Evolutionary conservation across 2,888 invertebrate species (phyloP).

Genomic region (Taenaris catops): DNA sequence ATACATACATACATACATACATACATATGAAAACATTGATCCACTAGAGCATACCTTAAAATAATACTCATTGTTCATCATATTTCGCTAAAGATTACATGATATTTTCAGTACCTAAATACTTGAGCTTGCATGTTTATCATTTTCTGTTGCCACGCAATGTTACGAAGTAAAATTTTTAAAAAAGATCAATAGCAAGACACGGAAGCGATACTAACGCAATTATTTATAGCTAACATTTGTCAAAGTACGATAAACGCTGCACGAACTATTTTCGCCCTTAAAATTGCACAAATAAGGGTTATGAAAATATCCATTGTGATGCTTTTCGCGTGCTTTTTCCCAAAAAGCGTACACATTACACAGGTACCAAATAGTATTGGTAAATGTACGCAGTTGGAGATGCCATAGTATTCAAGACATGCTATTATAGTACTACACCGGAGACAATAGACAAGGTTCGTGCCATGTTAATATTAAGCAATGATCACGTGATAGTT

Average conservation of each 20-base stretch:
- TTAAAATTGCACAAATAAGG: constrained; percentile 13
- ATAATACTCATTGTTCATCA: too few species aligned
- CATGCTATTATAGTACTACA: constrained; percentile 24
- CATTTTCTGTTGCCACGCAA: constrained; percentile 31
- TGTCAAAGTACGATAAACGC: constrained; percentile 17
- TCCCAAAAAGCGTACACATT: constrained; percentile 22
- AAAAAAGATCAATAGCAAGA: constrained; percentile 37
- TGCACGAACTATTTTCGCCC: constrained; percentile 18
- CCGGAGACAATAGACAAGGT: constrained; percentile 28
- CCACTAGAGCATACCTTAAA: too few species aligned
- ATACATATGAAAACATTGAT: too few species aligned
- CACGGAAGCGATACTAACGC: constrained; percentile 28
- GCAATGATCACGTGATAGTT: constrained; percentile 57
- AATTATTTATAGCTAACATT: constrained; percentile 27
- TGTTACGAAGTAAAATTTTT: constrained; percentile 25
- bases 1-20: too few species aligned
- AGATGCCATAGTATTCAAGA: constrained; percentile 33
- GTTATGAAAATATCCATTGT: constrained; percentile 12
- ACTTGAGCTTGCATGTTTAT: constrained; percentile 33
- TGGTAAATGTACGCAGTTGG: constrained; percentile 29
- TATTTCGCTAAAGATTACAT: neutral
- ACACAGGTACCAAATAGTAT: too few species aligned
- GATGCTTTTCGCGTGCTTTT: constrained; percentile 18
- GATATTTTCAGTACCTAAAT: neutral
- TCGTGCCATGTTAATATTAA: constrained; percentile 45